Base-by-base conservation (phyloP, 2,113 vertebrate species). In the Gulo gulo region DNA sequence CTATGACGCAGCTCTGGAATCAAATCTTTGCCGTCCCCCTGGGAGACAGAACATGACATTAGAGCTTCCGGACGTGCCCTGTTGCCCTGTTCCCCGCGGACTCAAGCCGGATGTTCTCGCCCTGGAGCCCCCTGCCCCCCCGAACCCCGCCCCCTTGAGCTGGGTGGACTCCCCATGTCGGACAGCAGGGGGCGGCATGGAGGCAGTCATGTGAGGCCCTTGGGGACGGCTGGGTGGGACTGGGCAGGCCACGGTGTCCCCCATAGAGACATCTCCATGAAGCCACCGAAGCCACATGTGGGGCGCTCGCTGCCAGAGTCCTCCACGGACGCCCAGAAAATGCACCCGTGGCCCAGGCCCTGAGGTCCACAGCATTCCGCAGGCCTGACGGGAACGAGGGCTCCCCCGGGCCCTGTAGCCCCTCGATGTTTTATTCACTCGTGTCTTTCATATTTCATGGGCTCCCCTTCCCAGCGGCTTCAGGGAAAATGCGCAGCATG, bases 71-170 rank as follows among this genome's bases (percentile, higher is more conserved):
- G 67, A 26, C 4, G 73, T 6, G 36, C n/a, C 29, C 6, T 0
- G 3, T n/a, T 6, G 36, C n/a, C 29, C 6, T 0, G 3, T n/a
- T 39, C 1, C 0, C 1, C 0, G 14, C 5, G 13, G 65, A 18
- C 14, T 34, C n/a, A 0, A 71, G 29, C 14, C 0, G 3, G 45
- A 1, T 0, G 34, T 18, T 76, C 36, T 15, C 34, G 1, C 8
- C 3, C 5, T 11, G 13, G 3, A 1, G 20, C 50, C 50, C 4
- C 39, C 39, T 5, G 4, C 13, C 8, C 52, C 16, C 16, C 52
- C 15, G 39, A 39, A 39, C 4, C 4, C 14, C 50, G 14, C 4
- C 15, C 4, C 50, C 16, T 4, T 31, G 74, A 24, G 4, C 52
- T 18, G 26, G 20, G 18, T 26, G n/a, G 52, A 14, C 34, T 31